Percentiles rank a stretch among this genome's conserved stretches.
Conservation (phyloP, 2,888 invertebrate genomes). For the Cerceris rybyensis region DNA sequence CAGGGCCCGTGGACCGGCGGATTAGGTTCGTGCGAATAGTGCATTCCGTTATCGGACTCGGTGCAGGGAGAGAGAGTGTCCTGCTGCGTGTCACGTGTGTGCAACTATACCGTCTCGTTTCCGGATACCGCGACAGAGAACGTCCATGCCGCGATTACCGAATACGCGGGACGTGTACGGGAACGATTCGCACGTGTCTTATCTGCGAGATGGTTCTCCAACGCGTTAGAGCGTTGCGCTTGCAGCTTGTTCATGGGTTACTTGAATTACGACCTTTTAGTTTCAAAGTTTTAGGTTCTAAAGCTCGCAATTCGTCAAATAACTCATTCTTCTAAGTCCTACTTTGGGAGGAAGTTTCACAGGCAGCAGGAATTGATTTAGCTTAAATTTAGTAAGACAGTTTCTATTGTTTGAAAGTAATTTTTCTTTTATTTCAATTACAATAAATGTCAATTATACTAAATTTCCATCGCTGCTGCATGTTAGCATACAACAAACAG, state of each 20-base stretch:
- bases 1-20: constrained; percentile 56
- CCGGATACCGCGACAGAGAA: constrained; percentile 12
- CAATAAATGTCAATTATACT: too few species aligned
- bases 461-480: too few species aligned
- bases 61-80: constrained; percentile 51
- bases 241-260: not conserved
- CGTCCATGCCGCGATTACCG: constrained; percentile 39
- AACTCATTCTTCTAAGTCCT: too few species aligned
- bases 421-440: too few species aligned
- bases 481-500: too few species aligned
- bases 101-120: constrained; percentile 28
- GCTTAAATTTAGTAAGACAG: too few species aligned
- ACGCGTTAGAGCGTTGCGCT: constrained; percentile 33
- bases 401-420: too few species aligned
- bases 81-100: constrained; percentile 42
- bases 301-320: too few species aligned
- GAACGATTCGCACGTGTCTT: constrained; percentile 62
- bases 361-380: too few species aligned
- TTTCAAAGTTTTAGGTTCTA: too few species aligned
- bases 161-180: constrained; percentile 18
- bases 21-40: constrained; percentile 70
- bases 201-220: constrained; percentile 53
- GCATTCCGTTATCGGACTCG: constrained; percentile 68
- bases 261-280: too few species aligned
- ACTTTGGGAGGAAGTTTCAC: too few species aligned